Evolutionary conservation across 1,140 invertebrate species (phyloP).

Genomic region (Zaprionus nigranus): DNA sequence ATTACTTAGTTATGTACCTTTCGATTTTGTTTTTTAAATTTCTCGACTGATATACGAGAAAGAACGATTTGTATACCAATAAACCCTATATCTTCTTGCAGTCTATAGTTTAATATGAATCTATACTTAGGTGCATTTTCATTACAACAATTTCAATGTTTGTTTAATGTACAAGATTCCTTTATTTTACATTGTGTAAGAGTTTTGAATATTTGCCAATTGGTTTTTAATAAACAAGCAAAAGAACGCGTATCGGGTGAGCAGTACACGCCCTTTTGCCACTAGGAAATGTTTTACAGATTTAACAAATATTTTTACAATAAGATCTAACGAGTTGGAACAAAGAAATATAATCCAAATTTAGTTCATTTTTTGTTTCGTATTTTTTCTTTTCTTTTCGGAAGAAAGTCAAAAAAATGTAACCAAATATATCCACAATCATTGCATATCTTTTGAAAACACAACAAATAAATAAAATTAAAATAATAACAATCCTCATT

Average conservation of each 20-base stretch:
- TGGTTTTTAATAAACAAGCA: neutral
- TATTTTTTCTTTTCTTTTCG: too few species aligned
- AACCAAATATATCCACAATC: too few species aligned
- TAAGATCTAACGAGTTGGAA: neutral
- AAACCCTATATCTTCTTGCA: neutral
- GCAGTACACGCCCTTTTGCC: neutral
- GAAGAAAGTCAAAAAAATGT: too few species aligned
- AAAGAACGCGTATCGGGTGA: neutral
- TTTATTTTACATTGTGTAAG: neutral
- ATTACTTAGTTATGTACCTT: neutral
- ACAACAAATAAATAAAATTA: too few species aligned
- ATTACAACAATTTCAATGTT: neutral
- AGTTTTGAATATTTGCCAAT: slow-evolving; percentile 6
- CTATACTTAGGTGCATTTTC: neutral
- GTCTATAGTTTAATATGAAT: neutral
- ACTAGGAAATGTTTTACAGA: neutral
- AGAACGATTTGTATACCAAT: too few species aligned
- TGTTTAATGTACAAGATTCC: neutral
- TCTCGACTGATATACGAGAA: neutral
- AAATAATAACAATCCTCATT: too few species aligned
- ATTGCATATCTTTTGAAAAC: too few species aligned
- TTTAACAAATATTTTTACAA: neutral
- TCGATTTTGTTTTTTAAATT: too few species aligned
- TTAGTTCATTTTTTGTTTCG: too few species aligned
- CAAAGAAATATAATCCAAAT: too few species aligned